Conservation (phyloP, 1,140 invertebrate species). For the Subanguina moxae region DNA sequence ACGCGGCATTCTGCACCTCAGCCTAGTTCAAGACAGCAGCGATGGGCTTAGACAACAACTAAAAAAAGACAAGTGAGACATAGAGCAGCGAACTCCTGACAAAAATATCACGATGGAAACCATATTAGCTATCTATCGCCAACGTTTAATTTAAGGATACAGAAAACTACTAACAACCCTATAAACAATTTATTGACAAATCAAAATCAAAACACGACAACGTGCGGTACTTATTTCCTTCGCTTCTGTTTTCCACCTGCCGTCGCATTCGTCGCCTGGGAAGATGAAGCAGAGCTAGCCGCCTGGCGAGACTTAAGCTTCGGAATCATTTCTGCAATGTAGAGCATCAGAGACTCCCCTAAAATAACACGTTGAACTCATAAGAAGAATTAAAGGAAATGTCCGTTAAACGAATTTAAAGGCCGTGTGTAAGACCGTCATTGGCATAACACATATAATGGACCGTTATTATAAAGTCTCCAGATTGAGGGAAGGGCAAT, state of each 20-base stretch:
- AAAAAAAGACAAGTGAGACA: too few relatives aligned
- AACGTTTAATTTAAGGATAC: background rate
- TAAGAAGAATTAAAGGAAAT: too few relatives aligned
- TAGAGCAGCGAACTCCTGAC: too few relatives aligned
- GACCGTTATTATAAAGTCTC: too few relatives aligned
- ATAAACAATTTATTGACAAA: background rate
- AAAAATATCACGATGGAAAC: too few relatives aligned
- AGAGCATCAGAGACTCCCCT: conserved; percentile 73
- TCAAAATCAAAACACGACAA: background rate
- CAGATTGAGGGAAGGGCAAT: too few relatives aligned
- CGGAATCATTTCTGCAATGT: conserved; percentile 79
- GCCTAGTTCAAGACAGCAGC: too few relatives aligned
- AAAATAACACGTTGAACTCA: conserved; percentile 12
- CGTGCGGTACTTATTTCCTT: background rate
- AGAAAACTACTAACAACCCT: background rate
- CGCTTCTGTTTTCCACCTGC: conserved; percentile 10
- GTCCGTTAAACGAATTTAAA: too few relatives aligned
- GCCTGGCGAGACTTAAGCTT: conserved; percentile 73
- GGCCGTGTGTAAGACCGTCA: too few relatives aligned
- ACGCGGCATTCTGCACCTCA: conserved; percentile 33
- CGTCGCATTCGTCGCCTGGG: background rate
- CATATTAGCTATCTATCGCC: too few relatives aligned
- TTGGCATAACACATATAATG: too few relatives aligned
- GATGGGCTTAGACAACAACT: too few relatives aligned
- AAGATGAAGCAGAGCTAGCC: background rate